A percentile compares a stretch with the other conserved stretches of the same genome.
phyloP scores from a whole-genome alignment of 2,888 invertebrate genomes.

The Argyra leucocephala region DNA sequence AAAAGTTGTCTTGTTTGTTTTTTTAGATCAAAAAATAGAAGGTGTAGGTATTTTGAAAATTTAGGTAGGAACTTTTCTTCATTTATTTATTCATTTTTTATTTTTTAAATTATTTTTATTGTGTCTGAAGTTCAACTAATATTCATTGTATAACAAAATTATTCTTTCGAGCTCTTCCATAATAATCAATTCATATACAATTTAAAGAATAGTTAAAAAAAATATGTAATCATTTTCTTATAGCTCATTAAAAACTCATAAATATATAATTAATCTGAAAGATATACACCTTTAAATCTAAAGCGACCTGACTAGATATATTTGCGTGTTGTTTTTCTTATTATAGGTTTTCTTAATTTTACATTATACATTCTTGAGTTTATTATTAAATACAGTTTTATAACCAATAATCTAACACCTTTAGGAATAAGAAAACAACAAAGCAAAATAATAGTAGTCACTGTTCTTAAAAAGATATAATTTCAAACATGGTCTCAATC shows the following conservation, averaged over 20 bases:
- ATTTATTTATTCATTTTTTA: neutral
- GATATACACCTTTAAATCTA: neutral
- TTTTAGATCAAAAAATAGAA: neutral
- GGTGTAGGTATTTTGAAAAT: neutral
- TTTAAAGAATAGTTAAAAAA: neutral
- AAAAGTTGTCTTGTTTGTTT: neutral
- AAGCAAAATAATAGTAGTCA: no score
- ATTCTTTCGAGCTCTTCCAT: neutral
- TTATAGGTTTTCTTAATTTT: neutral
- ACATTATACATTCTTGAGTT: neutral
- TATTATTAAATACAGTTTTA: neutral
- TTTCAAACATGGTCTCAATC: no score
- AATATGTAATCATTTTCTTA: neutral
- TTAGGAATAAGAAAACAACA: no score
- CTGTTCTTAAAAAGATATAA: no score
- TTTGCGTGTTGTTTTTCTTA: neutral
- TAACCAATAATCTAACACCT: neutral
- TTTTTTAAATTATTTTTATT: neutral
- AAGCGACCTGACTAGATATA: neutral
- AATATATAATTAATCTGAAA: constrained; percentile 1
- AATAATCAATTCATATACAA: neutral
- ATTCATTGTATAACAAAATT: neutral
- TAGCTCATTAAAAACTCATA: constrained; percentile 4
- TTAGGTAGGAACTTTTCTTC: neutral
- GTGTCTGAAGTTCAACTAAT: neutral